Conservation (phyloP, 1,140 invertebrate genomes). For the Drosophila sp. region DNA sequence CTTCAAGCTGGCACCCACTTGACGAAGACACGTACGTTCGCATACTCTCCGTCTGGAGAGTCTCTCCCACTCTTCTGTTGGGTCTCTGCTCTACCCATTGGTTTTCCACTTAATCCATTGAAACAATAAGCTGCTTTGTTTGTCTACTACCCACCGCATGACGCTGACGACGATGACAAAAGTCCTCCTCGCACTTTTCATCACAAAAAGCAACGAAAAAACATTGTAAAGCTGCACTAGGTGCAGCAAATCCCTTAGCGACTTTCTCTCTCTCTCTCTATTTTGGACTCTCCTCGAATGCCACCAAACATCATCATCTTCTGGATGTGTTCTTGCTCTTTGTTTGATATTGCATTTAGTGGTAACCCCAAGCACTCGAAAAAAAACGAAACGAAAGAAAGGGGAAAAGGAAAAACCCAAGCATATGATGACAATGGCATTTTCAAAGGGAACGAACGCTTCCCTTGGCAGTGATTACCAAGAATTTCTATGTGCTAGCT, state of each 20-base stretch:
- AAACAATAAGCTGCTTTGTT: conserved; percentile 65
- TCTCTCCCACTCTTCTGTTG: conserved; percentile 31
- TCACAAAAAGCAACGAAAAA: conserved; percentile 20
- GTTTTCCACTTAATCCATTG: conserved; percentile 56
- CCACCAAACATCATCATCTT: conserved; percentile 37
- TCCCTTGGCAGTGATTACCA: conserved; percentile 60
- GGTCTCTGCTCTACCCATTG: conserved; percentile 20
- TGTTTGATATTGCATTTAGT: conserved; percentile 50
- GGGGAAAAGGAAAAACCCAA: neutral
- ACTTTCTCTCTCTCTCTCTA: neutral
- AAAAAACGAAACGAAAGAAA: neutral
- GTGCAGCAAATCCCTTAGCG: conserved; percentile 16
- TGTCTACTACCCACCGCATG: conserved; percentile 38
- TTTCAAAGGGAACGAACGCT: conserved; percentile 16
- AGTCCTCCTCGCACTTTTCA: conserved; percentile 6
- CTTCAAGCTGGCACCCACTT: conserved; percentile 58
- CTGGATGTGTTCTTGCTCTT: conserved; percentile 31
- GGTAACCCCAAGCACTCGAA: conserved; percentile 33
- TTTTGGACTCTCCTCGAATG: conserved; percentile 6
- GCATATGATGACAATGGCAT: conserved; percentile 60
- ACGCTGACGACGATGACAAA: conserved; percentile 30
- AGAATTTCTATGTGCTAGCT: conserved; percentile 43
- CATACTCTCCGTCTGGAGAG: conserved; percentile 27
- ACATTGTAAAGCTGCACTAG: conserved; percentile 19
- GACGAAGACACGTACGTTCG: conserved; percentile 35